Evolutionary conservation across 2,113 vertebrate species (phyloP), one percentile per base, ranked within the genome.

Genomic region (Puntigrus tetrazona): DNA sequence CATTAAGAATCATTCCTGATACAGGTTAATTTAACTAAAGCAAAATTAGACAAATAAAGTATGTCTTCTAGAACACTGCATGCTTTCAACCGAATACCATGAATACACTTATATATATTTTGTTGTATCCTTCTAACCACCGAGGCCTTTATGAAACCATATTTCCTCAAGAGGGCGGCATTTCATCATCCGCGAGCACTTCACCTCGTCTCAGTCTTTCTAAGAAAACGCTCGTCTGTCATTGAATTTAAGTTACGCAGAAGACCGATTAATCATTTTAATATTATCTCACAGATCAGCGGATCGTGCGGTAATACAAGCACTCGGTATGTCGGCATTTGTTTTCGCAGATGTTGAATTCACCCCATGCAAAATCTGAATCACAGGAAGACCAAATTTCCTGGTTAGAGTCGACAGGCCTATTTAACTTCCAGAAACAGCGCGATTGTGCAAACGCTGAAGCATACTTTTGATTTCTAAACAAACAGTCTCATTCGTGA

Each of bases 321-420:
- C 14, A 43, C 50, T 16, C 6, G 34, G 41, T 13, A 80, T 63
- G 43, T 47, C 20, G 29, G 18, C 3, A 9, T 55, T 72, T 65
- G 22, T 59, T 82, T 82, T 72, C 47, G 25, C 31, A 45, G 65
- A 73, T 50, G 36, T 25, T 76, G 31, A 84, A 78, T 45, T 78
- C 31, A 57, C 31, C 45, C 47, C 16, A 77, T 52, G 29, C 22
- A 59, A 52, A 67, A 50, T 43, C 43, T 86, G 81, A 88, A 88
- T 88, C 20, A 63, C 87, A 81, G 87, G 87, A 88, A 86, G 70
- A n/a, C 34, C 55, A 63, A 45, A 84, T 88, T 86, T 88, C 87
- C 87, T 88, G 87, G 38, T 70, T 18, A 73, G 59, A 61, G 78
- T 43, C 5, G 20, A 81, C 77, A 38, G 34, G 41, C 34, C 6